Evolutionary conservation across 2,113 vertebrate species (phyloP), one percentile per base, ranked within the genome.

Genomic region (Spea bombifrons): DNA sequence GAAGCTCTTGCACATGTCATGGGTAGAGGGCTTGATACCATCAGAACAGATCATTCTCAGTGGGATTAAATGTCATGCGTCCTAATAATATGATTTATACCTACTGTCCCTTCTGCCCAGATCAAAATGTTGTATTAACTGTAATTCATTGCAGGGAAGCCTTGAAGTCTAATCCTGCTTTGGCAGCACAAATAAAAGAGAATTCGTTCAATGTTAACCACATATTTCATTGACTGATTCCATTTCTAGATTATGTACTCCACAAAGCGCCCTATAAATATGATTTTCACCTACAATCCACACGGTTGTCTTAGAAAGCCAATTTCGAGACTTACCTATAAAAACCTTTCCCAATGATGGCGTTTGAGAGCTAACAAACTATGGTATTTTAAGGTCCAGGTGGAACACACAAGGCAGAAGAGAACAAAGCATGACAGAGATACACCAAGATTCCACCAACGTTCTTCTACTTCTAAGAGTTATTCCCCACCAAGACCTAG

Each of bases 1-100:
- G 2, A 30, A 30, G 30, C 30, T 1, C 30, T 30, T 30, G 30
- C 30, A 30, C 30, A 30, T 30, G 30, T 30, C 30, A 30, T 30
- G 30, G 30, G n/a, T n/a, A n/a, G n/a, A n/a, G n/a, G n/a, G n/a
- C n/a, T n/a, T n/a, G n/a, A n/a, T n/a, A n/a, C n/a, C n/a, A n/a
- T n/a, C n/a, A n/a, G n/a, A n/a, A n/a, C n/a, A n/a, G n/a, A n/a
- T n/a, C n/a, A n/a, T n/a, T 85, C 87, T 88, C 80, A 75, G 48
- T 73, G 80, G 84, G 83, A 83, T 88, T 86, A 86, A 84, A 84
- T 55, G 81, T 70, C 46, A 55, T 77, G 85, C 78, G 81, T 85
- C 79, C 82, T 81, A 87, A 86, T 81, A 80, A 80, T 75, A 82
- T 88, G 84, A 85, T 83, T 86, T 85, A 83, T 82, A 83, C 71